Evolutionary conservation across 2,888 invertebrate genomes (phyloP), one percentile per base, ranked within the genome.

Genomic region (Drosophila cognata): DNA sequence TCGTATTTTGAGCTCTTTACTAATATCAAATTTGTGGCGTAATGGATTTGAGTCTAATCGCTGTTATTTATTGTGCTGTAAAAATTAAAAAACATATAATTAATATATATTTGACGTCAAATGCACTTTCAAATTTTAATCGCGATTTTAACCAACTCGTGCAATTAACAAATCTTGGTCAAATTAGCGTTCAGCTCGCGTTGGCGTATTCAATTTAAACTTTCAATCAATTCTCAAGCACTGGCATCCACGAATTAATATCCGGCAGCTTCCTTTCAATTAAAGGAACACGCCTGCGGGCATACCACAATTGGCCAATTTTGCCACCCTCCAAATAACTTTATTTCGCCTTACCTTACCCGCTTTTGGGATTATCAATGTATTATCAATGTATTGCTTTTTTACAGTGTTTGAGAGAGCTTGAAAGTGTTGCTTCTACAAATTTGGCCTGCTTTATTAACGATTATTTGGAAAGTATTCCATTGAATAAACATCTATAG

Each of bases 231-330:
- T 38, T 55, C 41, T 66, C 33, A 59, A 77, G 67, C 62, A 28
- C 35, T 6, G 38, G 8, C 29, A 29, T 31, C 11, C 55, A 21
- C 16, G 33, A 66, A 66, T 72, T 55, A 78, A 79, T 72, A 64
- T 72, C 31, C 71, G 60, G 35, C 33, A 7, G 28, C 28, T 65
- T 66, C 72, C 79, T 46, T 51, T 72, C 60, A 52, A 73, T 82
- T 74, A 71, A 64, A 70, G 43, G 35, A 56, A 56, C 58, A 70
- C 43, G 81, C 82, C 84, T 18, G 56, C 10, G 59, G 81, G 43
- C 57, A 33, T 50, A 18, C 11, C 28, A 35, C 57, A 56, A 38
- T 55, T 38, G 36, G 25, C 56, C 16, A 35, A 52, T 73, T 25
- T 58, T 18, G 10, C 29, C 56, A 35, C 46, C 46, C 46, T 46